Percentiles rank a stretch among this genome's conserved stretches.
phyloP scores from a whole-genome alignment of 2,888 invertebrate genomes.

The Meteorus colon region DNA sequence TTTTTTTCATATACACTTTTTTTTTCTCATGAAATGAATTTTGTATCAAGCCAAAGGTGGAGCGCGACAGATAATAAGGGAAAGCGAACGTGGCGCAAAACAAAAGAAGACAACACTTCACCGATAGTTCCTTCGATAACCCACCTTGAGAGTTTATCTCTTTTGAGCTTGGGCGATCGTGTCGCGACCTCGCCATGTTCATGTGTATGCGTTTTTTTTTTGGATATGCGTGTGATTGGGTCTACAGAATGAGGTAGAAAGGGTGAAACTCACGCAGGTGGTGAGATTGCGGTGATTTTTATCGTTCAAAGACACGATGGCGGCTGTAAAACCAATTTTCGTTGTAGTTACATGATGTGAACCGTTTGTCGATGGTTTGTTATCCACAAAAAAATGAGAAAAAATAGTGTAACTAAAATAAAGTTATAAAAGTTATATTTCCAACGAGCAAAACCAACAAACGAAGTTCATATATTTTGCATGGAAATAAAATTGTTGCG shows the following conservation, averaged over 20 bases:
- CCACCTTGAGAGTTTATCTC: neutral
- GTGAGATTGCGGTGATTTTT: slow-evolving; percentile 27
- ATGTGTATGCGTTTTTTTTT: neutral
- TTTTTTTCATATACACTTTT: neutral
- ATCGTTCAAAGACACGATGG: neutral
- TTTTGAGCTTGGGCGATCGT: neutral
- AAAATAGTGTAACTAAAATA: too few relatives aligned
- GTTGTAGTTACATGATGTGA: slow-evolving; percentile 21
- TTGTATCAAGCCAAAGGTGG: neutral
- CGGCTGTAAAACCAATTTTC: slow-evolving; percentile 6
- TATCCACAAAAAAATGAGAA: too few relatives aligned
- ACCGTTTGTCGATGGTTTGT: slow-evolving; percentile 11
- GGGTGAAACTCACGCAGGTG: slow-evolving; percentile 15
- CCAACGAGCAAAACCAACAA: too few relatives aligned
- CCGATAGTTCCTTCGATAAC: neutral
- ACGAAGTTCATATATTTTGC: too few relatives aligned
- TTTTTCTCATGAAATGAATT: neutral
- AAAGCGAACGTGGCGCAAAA: neutral
- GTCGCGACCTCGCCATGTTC: neutral
- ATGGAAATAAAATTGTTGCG: too few relatives aligned
- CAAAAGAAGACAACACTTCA: neutral
- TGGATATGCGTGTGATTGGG: neutral
- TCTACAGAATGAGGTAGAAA: neutral
- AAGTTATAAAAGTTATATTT: too few relatives aligned
- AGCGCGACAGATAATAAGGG: neutral